Evolutionary conservation across 2,113 vertebrate genomes (phyloP).

Genomic region (Galemys pyrenaicus): DNA sequence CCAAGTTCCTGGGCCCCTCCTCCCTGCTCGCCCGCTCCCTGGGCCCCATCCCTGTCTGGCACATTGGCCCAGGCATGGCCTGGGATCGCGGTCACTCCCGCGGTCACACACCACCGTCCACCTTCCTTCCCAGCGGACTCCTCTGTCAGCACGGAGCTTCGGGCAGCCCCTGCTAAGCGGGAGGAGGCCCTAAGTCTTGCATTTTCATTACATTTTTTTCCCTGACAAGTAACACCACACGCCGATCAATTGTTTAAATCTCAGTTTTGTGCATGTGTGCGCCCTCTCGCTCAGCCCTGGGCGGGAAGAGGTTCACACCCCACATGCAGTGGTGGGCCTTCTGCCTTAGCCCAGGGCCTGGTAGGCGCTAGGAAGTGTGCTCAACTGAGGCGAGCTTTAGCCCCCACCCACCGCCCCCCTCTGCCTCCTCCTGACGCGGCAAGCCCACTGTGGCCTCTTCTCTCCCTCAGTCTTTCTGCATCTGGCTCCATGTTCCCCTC

Average conservation of each 20-base stretch:
- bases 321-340: not conserved
- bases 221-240: not conserved
- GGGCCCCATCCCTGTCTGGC: not conserved
- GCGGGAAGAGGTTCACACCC: not conserved
- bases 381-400: not conserved
- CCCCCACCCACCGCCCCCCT: not conserved
- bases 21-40: not conserved
- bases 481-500: not conserved
- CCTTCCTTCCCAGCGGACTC: not conserved
- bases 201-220: not conserved
- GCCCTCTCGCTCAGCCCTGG: not conserved
- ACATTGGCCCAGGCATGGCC: fast-evolving
- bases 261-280: not conserved
- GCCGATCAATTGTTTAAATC: not conserved
- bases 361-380: not conserved
- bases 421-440: not conserved
- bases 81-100: too few relatives aligned
- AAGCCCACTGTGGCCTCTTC: not conserved
- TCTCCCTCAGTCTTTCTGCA: not conserved
- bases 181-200: not conserved
- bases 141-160: not conserved
- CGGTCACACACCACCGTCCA: too few relatives aligned
- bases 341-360: not conserved
- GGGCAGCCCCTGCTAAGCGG: not conserved
- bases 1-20: not conserved